Conservation (phyloP, 1,140 invertebrate genomes). For the Aphaenogaster floridana region DNA sequence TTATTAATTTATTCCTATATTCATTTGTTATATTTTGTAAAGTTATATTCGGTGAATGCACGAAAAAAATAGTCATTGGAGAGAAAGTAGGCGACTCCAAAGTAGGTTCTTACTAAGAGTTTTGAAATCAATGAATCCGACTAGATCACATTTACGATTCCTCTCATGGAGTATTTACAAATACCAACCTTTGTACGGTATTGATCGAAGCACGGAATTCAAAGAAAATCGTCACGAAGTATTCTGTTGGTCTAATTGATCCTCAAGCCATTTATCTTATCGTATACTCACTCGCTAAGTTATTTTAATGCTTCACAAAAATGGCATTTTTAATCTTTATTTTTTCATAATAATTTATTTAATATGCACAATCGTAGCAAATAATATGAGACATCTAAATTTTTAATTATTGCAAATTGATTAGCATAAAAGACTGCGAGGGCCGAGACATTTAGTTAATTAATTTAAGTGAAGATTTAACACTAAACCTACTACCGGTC, state of each 20-base stretch:
- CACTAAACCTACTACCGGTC: no score
- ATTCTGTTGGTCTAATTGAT: conserved; percentile 6
- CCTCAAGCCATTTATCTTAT: conserved; percentile 40
- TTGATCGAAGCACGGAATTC: conserved; percentile 50
- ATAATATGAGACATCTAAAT: neutral
- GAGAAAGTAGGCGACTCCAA: conserved; percentile 41
- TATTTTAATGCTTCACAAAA: conserved; percentile 17
- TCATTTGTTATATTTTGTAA: neutral
- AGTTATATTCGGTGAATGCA: neutral
- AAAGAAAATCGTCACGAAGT: conserved; percentile 21
- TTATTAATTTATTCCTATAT: neutral
- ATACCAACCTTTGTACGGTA: conserved; percentile 38
- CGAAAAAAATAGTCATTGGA: neutral
- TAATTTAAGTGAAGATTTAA: neutral
- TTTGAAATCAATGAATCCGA: conserved; percentile 41
- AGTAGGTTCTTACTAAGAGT: conserved; percentile 5
- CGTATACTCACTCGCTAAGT: neutral
- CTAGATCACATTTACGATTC: conserved; percentile 42
- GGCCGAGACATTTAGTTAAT: neutral
- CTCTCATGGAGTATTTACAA: conserved; percentile 49
- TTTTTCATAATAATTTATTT: neutral
- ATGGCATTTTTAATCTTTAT: neutral
- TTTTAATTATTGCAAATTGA: neutral
- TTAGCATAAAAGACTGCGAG: neutral
- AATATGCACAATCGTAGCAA: neutral